Conservation (phyloP, 2,888 invertebrate genomes). For the Hoplodrina blanda region DNA sequence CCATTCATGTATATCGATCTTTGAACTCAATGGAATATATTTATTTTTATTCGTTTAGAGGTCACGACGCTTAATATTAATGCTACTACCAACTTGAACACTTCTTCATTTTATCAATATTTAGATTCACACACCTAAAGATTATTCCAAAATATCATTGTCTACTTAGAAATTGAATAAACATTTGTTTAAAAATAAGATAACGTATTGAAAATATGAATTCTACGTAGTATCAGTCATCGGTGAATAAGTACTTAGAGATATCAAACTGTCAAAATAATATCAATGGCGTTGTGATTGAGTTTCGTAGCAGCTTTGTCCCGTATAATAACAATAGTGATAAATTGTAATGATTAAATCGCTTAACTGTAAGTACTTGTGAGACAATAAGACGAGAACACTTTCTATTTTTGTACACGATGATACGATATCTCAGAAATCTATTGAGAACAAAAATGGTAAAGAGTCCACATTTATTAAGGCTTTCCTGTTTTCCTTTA, state of each 20-base stretch:
- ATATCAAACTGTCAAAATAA: constrained; percentile 38
- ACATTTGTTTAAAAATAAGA: constrained; percentile 44
- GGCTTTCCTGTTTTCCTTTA: constrained; percentile 6
- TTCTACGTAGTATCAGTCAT: constrained; percentile 27
- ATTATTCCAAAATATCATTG: constrained; percentile 11
- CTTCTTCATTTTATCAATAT: constrained; percentile 34
- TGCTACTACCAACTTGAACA: constrained; percentile 26
- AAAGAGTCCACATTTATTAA: background rate
- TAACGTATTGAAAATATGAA: constrained; percentile 29
- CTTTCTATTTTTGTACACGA: constrained; percentile 43
- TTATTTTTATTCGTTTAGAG: constrained; percentile 1
- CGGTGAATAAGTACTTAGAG: constrained; percentile 27
- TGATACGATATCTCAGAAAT: constrained; percentile 22
- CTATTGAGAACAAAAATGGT: background rate
- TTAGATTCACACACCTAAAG: constrained; percentile 19
- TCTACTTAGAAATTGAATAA: constrained; percentile 19
- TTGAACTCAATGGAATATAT: constrained; percentile 17
- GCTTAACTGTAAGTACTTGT: constrained; percentile 32
- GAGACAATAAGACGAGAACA: constrained; percentile 37
- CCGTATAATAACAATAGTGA: constrained; percentile 27
- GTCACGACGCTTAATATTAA: constrained; percentile 11
- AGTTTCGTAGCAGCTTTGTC: constrained; percentile 2
- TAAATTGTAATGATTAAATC: constrained; percentile 36
- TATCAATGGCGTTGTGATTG: constrained; percentile 25
- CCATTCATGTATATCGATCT: constrained; percentile 18